These are phyloP conservation scores for Mayetiola destructor DNA, from an alignment of 2,888 invertebrate genomes.

Conservation along the genomic window DNA sequence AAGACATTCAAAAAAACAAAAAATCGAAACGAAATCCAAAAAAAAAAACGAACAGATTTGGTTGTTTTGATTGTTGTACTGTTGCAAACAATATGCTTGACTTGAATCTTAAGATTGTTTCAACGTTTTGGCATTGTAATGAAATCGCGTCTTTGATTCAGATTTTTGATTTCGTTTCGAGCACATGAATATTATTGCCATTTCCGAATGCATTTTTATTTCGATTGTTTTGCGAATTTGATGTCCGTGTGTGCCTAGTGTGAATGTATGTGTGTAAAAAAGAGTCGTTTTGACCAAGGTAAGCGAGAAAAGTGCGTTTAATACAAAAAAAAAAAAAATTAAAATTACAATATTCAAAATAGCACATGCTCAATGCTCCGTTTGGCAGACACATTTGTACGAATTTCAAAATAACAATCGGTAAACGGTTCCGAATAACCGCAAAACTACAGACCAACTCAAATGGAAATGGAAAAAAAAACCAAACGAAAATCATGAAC, in stretches of 20 bases:
- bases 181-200: background rate
- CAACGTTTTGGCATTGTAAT: too few relatives aligned
- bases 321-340: too few relatives aligned
- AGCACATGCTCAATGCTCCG: slow-evolving; percentile 4
- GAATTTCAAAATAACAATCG: too few relatives aligned
- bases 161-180: background rate
- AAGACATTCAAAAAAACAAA: too few relatives aligned
- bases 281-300: background rate
- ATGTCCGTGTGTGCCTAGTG: too few relatives aligned
- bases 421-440: too few relatives aligned
- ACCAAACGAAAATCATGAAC: background rate
- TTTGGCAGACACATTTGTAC: too few relatives aligned
- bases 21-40: too few relatives aligned
- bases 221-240: background rate
- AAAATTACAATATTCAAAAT: background rate
- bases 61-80: too few relatives aligned
- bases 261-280: background rate
- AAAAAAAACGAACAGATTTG: too few relatives aligned
- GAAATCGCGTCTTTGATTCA: slow-evolving; percentile 9
- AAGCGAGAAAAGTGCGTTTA: slow-evolving; percentile 6
- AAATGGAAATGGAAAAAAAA: background rate
- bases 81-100: too few relatives aligned
- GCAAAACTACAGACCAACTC: background rate
- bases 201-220: background rate
- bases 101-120: too few relatives aligned